Percentiles rank a stretch among this genome's conserved stretches.
phyloP scores from a whole-genome alignment of 2,113 vertebrate genomes.

The Oostethus manadensis region DNA sequence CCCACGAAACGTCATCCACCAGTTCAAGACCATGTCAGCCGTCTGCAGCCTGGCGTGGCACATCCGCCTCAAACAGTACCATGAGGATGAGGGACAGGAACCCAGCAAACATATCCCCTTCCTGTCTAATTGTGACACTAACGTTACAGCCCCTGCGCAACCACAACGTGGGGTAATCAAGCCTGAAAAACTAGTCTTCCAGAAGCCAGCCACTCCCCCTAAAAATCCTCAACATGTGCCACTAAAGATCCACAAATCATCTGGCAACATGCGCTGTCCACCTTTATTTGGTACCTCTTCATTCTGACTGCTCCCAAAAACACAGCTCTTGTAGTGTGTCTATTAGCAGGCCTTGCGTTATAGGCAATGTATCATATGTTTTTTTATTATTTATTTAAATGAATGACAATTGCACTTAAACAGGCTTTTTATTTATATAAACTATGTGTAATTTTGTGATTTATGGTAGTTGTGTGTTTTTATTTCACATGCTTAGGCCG shows the following conservation, averaged over 20 bases:
- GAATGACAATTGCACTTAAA: too few relatives aligned
- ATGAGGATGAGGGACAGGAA: slow-evolving; percentile 63
- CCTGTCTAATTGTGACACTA: slow-evolving; percentile 26
- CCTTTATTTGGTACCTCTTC: too few relatives aligned
- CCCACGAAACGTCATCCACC: slow-evolving; percentile 95
- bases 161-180: slow-evolving; percentile 64
- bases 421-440: too few relatives aligned
- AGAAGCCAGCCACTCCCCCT: slow-evolving; percentile 50
- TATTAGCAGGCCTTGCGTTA: too few relatives aligned
- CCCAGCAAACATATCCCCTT: slow-evolving; percentile 51
- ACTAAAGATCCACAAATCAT: slow-evolving; percentile 52
- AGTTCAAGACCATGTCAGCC: slow-evolving; percentile 97
- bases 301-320: too few relatives aligned
- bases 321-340: too few relatives aligned
- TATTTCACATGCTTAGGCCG: too few relatives aligned
- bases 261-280: too few relatives aligned
- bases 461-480: too few relatives aligned
- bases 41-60: slow-evolving; percentile 99
- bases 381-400: too few relatives aligned
- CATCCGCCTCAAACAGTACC: slow-evolving; percentile 87
- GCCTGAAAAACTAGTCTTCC: slow-evolving; percentile 31
- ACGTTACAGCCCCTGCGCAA: slow-evolving; percentile 60
- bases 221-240: slow-evolving; percentile 29
- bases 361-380: too few relatives aligned
- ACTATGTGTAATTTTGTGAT: too few relatives aligned